Percentiles rank a stretch among this genome's conserved stretches.
These are phyloP conservation scores for Silurus lanzhouensis DNA, from an alignment of 2,797 vertebrate genomes.

Conservation along the genomic window DNA sequence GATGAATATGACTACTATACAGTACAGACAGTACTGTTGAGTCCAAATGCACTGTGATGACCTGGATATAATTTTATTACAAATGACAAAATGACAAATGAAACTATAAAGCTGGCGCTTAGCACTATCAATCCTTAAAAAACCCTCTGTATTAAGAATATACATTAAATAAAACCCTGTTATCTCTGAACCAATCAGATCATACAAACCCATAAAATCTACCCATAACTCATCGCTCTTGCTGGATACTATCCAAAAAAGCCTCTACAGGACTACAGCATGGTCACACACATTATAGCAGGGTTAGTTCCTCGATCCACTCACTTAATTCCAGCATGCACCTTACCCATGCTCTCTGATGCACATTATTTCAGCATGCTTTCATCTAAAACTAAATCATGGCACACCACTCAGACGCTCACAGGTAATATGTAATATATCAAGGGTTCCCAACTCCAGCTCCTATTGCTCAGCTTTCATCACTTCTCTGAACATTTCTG, in stretches of 20 bases:
- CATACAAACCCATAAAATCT: background rate
- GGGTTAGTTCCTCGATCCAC: slow-evolving; percentile 47
- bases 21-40: background rate
- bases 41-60: background rate
- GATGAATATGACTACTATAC: background rate
- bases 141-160: background rate
- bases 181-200: slow-evolving; percentile 15
- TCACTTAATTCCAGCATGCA: slow-evolving; percentile 63
- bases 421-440: slow-evolving; percentile 45
- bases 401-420: slow-evolving; percentile 53
- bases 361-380: slow-evolving; percentile 68
- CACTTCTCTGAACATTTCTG: background rate
- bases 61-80: background rate
- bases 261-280: slow-evolving; percentile 39
- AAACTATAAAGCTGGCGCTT: background rate
- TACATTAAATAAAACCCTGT: background rate
- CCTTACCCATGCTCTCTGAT: slow-evolving; percentile 68
- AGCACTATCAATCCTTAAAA: background rate
- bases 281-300: slow-evolving; percentile 47
- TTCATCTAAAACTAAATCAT: slow-evolving; percentile 43
- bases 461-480: background rate
- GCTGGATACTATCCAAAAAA: background rate
- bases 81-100: background rate
- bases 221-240: slow-evolving; percentile 26
- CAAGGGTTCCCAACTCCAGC: slow-evolving; percentile 16